These are phyloP conservation scores for Drosophila sordidapex DNA, from an alignment of 2,888 invertebrate species.

Conservation along the genomic window DNA sequence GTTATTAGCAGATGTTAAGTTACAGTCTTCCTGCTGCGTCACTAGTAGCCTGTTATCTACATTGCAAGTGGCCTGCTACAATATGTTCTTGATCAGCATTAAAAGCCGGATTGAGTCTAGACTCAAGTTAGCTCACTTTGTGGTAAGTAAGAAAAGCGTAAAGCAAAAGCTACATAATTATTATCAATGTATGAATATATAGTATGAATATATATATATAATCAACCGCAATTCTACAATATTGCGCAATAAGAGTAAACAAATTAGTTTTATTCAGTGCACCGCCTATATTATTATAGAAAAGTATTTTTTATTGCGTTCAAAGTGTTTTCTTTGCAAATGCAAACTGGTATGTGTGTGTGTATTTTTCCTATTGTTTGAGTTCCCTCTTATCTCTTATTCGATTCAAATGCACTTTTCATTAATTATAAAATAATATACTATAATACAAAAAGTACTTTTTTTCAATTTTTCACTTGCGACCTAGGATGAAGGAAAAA, in stretches of 20 bases:
- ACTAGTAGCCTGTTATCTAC: neutral
- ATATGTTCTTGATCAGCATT: too few relatives aligned
- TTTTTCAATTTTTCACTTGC: neutral
- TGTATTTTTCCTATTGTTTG: neutral
- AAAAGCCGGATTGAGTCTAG: too few relatives aligned
- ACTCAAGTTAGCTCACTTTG: neutral
- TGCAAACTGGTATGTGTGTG: neutral
- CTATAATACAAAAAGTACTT: neutral
- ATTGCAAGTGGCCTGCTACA: too few relatives aligned
- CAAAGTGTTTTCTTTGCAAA: neutral
- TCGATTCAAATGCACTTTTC: neutral
- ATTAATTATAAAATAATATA: neutral
- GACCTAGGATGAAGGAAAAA: too few relatives aligned
- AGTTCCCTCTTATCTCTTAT: neutral
- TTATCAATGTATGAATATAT: neutral
- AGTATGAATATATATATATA: too few relatives aligned
- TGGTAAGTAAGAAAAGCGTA: neutral
- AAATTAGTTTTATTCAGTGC: neutral
- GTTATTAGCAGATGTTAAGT: neutral
- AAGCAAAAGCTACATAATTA: neutral
- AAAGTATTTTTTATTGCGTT: neutral
- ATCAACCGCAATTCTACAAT: neutral
- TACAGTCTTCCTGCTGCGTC: neutral
- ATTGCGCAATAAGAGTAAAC: neutral
- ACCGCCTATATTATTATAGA: neutral